Evolutionary conservation across 2,797 vertebrate genomes (phyloP), one percentile per base, ranked within the genome.

Genomic region (Dipus sagitta): DNA sequence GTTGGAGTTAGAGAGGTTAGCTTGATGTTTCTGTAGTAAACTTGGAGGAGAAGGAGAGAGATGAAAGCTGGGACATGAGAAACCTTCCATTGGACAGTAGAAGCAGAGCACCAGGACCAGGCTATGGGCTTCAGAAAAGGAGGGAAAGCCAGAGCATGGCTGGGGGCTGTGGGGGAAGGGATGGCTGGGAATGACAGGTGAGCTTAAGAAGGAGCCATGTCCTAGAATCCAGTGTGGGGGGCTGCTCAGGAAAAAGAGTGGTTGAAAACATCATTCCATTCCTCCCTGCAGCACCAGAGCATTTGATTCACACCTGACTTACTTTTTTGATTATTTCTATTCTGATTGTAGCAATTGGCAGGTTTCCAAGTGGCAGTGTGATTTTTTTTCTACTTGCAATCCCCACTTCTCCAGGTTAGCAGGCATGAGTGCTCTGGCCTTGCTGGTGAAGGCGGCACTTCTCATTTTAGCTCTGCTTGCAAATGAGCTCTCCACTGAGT

Each of bases 281-380:
- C 75, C 72, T 60, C 67, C 14, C 21, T 58, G 3, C 2, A 0
- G 52, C 11, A 68, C 84, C 21, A 15, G 30, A 26, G 32, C 90
- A 85, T 82, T 88, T 96, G 95, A 89, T 92, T 94, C 88, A 81
- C 96, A 86, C 92, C 85, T 68, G 84, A 65, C 78, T 96, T 60
- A 60, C 78, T 94, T 94, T 92, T 79, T 70, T 72, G 87, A 95
- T 95, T 96, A 96, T 86, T 93, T 96, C 94, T 92, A 77, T 54
- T n/a, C 77, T 77, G 85, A 90, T 68, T 88, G 79, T 86, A 87
- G 86, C 95, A 30, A 79, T 34, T 91, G 92, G 93, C 93, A 92
- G 80, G 18, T 82, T 89, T 86, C 88, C 87, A 92, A 95, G 77
- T 42, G 62, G 83, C 83, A 82, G 77, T 47, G 93, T 30, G 83